Conservation (phyloP, 2,888 invertebrate species). For the Synergus umbraculus region DNA sequence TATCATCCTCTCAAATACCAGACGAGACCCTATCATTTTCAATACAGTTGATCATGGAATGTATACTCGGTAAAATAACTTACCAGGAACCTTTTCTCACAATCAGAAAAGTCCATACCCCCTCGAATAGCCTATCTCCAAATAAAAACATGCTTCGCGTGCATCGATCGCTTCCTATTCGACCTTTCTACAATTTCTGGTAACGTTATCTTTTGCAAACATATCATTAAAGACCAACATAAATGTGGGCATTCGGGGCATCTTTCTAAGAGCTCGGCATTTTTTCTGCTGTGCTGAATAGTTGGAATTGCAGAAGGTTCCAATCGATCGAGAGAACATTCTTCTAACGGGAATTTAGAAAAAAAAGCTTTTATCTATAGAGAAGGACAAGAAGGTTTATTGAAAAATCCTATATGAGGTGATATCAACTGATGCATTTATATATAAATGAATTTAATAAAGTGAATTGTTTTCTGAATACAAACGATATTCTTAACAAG, state of each 20-base stretch:
- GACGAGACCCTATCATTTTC: no score
- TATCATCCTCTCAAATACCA: no score
- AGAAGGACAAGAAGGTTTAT: not conserved
- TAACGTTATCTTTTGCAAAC: not conserved
- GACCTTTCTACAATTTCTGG: no score
- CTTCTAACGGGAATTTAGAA: not conserved
- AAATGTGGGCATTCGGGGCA: not conserved
- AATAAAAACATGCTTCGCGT: not conserved
- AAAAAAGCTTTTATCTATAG: not conserved
- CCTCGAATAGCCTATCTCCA: not conserved
- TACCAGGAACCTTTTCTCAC: no score
- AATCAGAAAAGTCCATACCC: no score
- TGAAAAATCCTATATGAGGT: not conserved
- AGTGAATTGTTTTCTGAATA: no score
- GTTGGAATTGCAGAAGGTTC: not conserved
- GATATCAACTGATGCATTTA: no score
- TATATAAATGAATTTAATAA: no score
- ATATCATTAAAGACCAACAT: not conserved
- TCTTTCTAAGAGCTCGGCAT: not conserved
- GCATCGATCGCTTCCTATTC: not conserved
- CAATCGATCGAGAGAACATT: not conserved
- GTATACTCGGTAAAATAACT: no score
- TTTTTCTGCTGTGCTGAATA: not conserved
- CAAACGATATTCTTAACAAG: no score
- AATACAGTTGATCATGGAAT: no score